phyloP scores from a whole-genome alignment of 2,888 invertebrate genomes.

The Sinopyrophorus schimmeli region DNA sequence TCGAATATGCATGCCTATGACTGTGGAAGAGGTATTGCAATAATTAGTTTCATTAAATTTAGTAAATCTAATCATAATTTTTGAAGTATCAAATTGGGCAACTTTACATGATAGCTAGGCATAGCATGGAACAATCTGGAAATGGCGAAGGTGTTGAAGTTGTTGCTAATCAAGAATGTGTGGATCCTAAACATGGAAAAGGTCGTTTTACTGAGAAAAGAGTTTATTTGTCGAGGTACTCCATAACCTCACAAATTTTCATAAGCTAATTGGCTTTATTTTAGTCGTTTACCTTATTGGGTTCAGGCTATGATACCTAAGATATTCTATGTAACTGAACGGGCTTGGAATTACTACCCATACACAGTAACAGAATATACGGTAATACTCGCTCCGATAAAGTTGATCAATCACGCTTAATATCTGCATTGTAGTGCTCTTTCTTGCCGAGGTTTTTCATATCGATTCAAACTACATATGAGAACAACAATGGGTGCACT shows the following conservation, averaged over 20 bases:
- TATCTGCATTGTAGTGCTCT: conserved; percentile 73
- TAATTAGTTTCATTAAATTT: conserved; percentile 13
- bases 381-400: conserved; percentile 61
- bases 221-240: conserved; percentile 83
- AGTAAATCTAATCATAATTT: conserved; percentile 23
- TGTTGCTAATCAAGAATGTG: conserved; percentile 78
- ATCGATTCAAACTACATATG: conserved; percentile 86
- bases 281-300: conserved; percentile 87
- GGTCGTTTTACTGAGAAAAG: conserved; percentile 91
- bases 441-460: conserved; percentile 85
- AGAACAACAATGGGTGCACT: conserved; percentile 83
- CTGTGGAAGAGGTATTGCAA: conserved; percentile 82
- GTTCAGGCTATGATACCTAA: conserved; percentile 84
- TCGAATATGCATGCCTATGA: conserved; percentile 89
- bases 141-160: conserved; percentile 92
- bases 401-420: no score
- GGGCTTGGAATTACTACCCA: conserved; percentile 95
- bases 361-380: conserved; percentile 84
- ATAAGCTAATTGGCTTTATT: conserved; percentile 47
- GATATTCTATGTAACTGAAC: conserved; percentile 91
- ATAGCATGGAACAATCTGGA: conserved; percentile 88
- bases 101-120: conserved; percentile 92
- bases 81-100: conserved; percentile 88
- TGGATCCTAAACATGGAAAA: conserved; percentile 76
- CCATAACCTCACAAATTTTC: conserved; percentile 1